These are phyloP conservation scores for Phania funesta DNA, from an alignment of 2,888 invertebrate genomes.

Conservation along the genomic window DNA sequence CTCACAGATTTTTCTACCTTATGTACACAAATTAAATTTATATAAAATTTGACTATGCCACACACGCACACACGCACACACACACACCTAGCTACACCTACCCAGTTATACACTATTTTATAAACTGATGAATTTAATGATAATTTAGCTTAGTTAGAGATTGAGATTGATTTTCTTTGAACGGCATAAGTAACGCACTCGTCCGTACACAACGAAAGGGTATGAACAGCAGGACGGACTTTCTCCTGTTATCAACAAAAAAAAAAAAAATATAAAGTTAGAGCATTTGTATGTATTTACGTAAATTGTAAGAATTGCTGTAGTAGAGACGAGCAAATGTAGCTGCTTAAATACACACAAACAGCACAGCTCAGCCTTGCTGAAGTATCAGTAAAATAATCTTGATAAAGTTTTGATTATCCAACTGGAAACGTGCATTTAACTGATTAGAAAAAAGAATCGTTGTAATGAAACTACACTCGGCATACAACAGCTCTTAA, in stretches of 20 bases:
- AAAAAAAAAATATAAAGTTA: not conserved
- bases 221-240: slow-evolving; percentile 46
- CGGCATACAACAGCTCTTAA: slow-evolving; percentile 42
- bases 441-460: slow-evolving; percentile 68
- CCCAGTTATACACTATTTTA: not conserved
- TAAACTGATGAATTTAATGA: slow-evolving; percentile 64
- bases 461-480: slow-evolving; percentile 56
- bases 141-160: slow-evolving; percentile 61
- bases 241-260: not conserved
- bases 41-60: slow-evolving; percentile 23
- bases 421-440: slow-evolving; percentile 71
- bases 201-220: slow-evolving; percentile 63
- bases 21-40: slow-evolving; percentile 58
- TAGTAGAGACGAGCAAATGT: slow-evolving; percentile 44
- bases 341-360: not conserved
- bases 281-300: not conserved
- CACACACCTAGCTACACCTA: not conserved
- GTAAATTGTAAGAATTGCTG: slow-evolving; percentile 28
- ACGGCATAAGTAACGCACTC: slow-evolving; percentile 63
- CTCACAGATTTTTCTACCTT: slow-evolving; percentile 45
- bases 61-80: not conserved
- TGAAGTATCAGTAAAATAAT: slow-evolving; percentile 61
- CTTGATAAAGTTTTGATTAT: slow-evolving; percentile 69
- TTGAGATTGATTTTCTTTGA: slow-evolving; percentile 66
- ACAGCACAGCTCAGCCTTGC: slow-evolving; percentile 13